phyloP scores from a whole-genome alignment of 2,888 invertebrate genomes.

The Pemphredon lugubris region DNA sequence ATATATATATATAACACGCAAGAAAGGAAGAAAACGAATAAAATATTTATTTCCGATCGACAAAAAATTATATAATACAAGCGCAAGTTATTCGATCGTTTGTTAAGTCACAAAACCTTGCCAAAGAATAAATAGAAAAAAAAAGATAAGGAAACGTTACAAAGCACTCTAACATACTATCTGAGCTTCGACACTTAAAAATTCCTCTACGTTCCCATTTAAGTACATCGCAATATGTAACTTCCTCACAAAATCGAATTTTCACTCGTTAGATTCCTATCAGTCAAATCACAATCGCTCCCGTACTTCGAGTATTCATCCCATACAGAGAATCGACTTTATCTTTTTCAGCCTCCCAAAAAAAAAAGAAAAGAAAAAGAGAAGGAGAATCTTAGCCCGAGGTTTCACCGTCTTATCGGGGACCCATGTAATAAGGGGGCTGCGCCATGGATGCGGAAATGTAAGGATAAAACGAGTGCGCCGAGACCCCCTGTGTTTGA shows the following conservation, averaged over 20 bases:
- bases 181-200: neutral
- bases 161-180: slow-evolving; percentile 35
- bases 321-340: too few relatives aligned
- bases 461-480: slow-evolving; percentile 78
- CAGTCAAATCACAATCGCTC: too few relatives aligned
- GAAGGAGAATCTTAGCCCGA: too few relatives aligned
- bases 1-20: too few relatives aligned
- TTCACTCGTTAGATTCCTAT: too few relatives aligned
- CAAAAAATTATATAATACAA: too few relatives aligned
- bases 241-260: neutral
- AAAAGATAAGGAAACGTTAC: slow-evolving; percentile 21
- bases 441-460: slow-evolving; percentile 77
- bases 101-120: slow-evolving; percentile 25
- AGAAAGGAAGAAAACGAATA: neutral
- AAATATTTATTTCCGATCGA: too few relatives aligned
- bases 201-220: neutral
- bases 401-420: slow-evolving; percentile 73
- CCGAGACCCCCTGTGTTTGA: slow-evolving; percentile 70
- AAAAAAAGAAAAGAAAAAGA: too few relatives aligned
- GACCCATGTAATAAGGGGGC: slow-evolving; percentile 77
- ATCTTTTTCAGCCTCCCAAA: too few relatives aligned
- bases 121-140: slow-evolving; percentile 53
- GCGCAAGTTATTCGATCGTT: slow-evolving; percentile 3
- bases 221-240: neutral
- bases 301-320: too few relatives aligned